Conservation (phyloP, 1,140 invertebrate genomes). For the Neodiprion lecontei region DNA sequence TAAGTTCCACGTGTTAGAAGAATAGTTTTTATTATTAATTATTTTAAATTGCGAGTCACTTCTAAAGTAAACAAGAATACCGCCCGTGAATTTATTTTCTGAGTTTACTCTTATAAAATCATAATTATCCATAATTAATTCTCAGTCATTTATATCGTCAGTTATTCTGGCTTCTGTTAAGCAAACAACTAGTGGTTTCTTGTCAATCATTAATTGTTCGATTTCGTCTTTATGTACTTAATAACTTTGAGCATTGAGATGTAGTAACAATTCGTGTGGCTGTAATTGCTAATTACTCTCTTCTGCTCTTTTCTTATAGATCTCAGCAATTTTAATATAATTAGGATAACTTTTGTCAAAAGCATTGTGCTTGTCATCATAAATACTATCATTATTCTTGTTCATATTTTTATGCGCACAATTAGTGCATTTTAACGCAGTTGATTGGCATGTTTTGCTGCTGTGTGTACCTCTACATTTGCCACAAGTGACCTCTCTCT, state of each 20-base stretch:
- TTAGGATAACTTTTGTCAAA: conserved; percentile 13
- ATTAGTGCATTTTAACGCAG: conserved; percentile 20
- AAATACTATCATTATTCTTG: conserved; percentile 9
- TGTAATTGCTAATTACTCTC: conserved; percentile 21
- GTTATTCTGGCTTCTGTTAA: conserved; percentile 22
- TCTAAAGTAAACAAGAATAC: conserved; percentile 22
- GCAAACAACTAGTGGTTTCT: conserved; percentile 21
- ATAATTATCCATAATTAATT: conserved; percentile 23
- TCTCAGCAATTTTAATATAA: conserved; percentile 18
- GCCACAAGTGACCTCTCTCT: conserved; percentile 14
- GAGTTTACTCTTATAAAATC: conserved; percentile 11
- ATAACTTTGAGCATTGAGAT: conserved; percentile 25
- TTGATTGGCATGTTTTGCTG: conserved; percentile 17
- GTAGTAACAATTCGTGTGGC: conserved; percentile 14
- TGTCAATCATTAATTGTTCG: conserved; percentile 18
- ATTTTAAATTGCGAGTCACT: conserved; percentile 21
- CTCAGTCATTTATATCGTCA: conserved; percentile 20
- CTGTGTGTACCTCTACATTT: conserved; percentile 19
- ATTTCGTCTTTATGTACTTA: conserved; percentile 23
- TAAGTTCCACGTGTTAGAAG: conserved; percentile 17
- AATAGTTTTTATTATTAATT: conserved; percentile 16
- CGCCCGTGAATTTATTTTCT: conserved; percentile 18
- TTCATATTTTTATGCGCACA: conserved; percentile 20
- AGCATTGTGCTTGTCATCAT: conserved; percentile 21
- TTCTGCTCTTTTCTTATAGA: conserved; percentile 17